These are phyloP conservation scores for Drosophila melanogaster DNA, from an alignment of 1,140 invertebrate genomes.

Conservation along the genomic window DNA sequence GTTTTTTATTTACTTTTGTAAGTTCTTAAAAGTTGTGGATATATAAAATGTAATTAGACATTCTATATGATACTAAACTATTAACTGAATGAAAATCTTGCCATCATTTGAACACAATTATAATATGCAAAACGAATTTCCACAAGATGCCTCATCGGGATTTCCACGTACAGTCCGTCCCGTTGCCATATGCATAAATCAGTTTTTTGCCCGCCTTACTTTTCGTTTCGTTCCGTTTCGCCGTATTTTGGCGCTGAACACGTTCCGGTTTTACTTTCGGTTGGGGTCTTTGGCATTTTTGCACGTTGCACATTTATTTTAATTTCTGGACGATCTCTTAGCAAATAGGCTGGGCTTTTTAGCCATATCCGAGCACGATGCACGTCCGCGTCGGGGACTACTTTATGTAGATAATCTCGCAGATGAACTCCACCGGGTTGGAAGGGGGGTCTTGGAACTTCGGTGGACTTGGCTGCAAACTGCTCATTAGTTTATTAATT, in stretches of 20 bases:
- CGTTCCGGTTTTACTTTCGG: conserved; percentile 62
- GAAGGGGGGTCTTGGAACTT: conserved; percentile 1
- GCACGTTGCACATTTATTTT: conserved; percentile 79
- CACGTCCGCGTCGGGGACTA: conserved; percentile 23
- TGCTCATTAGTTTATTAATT: conserved; percentile 84
- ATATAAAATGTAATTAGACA: neutral
- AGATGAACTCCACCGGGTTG: conserved; percentile 9
- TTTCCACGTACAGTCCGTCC: conserved; percentile 28
- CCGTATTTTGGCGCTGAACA: conserved; percentile 37
- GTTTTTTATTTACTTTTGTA: neutral
- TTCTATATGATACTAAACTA: too few species aligned
- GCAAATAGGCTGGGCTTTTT: conserved; percentile 54
- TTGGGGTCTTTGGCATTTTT: conserved; percentile 60
- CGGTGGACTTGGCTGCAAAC: conserved; percentile 61
- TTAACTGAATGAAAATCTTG: neutral
- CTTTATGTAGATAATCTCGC: conserved; percentile 64
- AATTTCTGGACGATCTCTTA: conserved; percentile 70
- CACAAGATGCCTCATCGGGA: neutral
- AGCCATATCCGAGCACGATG: conserved; percentile 34
- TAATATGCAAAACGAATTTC: neutral
- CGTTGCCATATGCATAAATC: conserved; percentile 61
- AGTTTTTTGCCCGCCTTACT: conserved; percentile 27
- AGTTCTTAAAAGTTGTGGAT: neutral
- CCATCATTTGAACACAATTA: neutral
- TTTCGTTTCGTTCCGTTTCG: conserved; percentile 32